Conservation (phyloP, 2,888 invertebrate species). For the Leptinotarsa tumamoca region DNA sequence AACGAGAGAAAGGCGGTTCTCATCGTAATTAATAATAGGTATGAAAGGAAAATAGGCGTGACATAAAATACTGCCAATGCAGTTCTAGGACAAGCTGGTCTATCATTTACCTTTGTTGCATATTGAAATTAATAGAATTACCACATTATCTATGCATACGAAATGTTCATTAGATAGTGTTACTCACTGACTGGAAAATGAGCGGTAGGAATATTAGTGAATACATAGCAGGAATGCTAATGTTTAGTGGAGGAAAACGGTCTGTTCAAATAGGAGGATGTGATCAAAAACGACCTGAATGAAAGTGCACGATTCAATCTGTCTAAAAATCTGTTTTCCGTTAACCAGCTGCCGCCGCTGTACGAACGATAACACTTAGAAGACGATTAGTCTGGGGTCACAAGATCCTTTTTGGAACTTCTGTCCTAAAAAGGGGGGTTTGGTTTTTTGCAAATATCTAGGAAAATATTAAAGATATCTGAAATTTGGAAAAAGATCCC, state of each 20-base stretch:
- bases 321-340: too few species aligned
- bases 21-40: constrained; percentile 36
- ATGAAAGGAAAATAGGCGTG: constrained; percentile 47
- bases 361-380: too few species aligned
- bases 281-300: background rate
- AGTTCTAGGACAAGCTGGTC: constrained; percentile 40
- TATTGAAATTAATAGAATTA: constrained; percentile 37
- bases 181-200: background rate
- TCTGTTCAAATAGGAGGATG: background rate
- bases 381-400: too few species aligned
- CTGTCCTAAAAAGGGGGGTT: too few species aligned
- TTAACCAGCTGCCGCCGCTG: too few species aligned
- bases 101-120: constrained; percentile 37
- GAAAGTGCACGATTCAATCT: too few species aligned
- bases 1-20: constrained; percentile 42
- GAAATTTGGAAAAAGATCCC: too few species aligned
- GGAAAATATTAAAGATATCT: too few species aligned
- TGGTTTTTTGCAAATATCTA: too few species aligned
- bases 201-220: background rate
- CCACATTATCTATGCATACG: constrained; percentile 31
- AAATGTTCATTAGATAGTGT: constrained; percentile 1
- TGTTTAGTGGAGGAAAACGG: background rate
- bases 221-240: background rate
- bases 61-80: constrained; percentile 51
- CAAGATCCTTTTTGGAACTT: too few species aligned